Conservation (phyloP, 2,797 vertebrate species). For the Decapterus maruadsi region DNA sequence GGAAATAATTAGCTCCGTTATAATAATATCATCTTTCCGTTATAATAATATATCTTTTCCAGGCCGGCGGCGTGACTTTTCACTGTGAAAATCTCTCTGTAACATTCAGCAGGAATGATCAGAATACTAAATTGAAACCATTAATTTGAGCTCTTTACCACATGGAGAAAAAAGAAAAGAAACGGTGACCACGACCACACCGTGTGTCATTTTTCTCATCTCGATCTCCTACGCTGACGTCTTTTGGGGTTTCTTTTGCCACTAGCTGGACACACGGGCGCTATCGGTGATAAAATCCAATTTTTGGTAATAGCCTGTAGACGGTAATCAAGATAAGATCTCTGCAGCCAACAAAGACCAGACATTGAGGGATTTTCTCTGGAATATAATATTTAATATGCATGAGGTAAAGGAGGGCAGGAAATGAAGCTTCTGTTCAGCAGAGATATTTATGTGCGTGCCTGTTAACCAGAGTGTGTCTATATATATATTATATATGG, state of each 20-base stretch:
- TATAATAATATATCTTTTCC: slow-evolving; percentile 47
- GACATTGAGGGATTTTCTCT: slow-evolving; percentile 79
- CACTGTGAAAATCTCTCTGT: slow-evolving; percentile 46
- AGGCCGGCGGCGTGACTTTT: slow-evolving; percentile 35
- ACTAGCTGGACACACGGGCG: slow-evolving; percentile 36
- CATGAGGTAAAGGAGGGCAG: slow-evolving; percentile 78
- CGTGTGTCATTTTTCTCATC: slow-evolving; percentile 45
- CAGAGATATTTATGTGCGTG: slow-evolving; percentile 66
- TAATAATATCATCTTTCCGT: too few species aligned
- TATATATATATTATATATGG: slow-evolving; percentile 24
- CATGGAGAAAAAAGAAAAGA: slow-evolving; percentile 15
- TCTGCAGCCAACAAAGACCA: slow-evolving; percentile 66
- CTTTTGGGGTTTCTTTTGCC: slow-evolving; percentile 37
- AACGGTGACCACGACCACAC: slow-evolving; percentile 14
- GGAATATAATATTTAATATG: slow-evolving; percentile 82
- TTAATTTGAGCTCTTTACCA: slow-evolving; percentile 58
- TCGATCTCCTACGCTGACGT: slow-evolving; percentile 57
- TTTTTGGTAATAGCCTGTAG: slow-evolving; percentile 78
- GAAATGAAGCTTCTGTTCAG: slow-evolving; percentile 80
- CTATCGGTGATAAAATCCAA: slow-evolving; percentile 79
- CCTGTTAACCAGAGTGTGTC: slow-evolving; percentile 54
- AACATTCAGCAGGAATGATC: slow-evolving; percentile 51
- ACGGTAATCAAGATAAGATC: slow-evolving; percentile 76
- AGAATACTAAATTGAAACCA: slow-evolving; percentile 63
- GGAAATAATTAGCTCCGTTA: slow-evolving; percentile 38